These are phyloP conservation scores for Deroplatys truncata DNA, from an alignment of 2,888 invertebrate species.

Conservation along the genomic window DNA sequence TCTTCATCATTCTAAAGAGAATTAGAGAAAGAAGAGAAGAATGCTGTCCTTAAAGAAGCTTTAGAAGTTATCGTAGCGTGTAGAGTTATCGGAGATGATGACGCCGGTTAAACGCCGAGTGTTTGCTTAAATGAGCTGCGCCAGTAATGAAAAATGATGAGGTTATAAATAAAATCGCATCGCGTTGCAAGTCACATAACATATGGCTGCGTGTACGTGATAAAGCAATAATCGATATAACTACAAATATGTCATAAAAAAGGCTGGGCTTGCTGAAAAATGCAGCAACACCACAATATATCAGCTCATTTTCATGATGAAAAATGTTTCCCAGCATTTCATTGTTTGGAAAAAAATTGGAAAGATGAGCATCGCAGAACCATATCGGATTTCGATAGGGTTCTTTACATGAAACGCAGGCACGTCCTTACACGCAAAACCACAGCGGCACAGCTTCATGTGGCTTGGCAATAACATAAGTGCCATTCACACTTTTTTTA, in stretches of 20 bases:
- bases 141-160: background rate
- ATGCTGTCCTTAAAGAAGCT: no score
- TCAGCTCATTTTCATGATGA: background rate
- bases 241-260: background rate
- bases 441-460: background rate
- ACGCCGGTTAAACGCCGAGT: no score
- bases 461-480: background rate
- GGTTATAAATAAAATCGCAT: background rate
- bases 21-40: no score
- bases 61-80: no score
- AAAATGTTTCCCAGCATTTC: background rate
- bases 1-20: no score
- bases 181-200: background rate
- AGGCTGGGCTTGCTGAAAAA: background rate
- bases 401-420: background rate
- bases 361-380: background rate
- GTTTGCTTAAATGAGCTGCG: no score
- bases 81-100: no score
- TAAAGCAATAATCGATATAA: background rate
- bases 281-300: background rate
- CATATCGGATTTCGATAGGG: background rate
- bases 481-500: background rate
- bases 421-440: background rate
- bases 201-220: background rate
- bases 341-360: background rate